phyloP scores from a whole-genome alignment of 1,140 invertebrate genomes.

The Cataglyphis hispanica region DNA sequence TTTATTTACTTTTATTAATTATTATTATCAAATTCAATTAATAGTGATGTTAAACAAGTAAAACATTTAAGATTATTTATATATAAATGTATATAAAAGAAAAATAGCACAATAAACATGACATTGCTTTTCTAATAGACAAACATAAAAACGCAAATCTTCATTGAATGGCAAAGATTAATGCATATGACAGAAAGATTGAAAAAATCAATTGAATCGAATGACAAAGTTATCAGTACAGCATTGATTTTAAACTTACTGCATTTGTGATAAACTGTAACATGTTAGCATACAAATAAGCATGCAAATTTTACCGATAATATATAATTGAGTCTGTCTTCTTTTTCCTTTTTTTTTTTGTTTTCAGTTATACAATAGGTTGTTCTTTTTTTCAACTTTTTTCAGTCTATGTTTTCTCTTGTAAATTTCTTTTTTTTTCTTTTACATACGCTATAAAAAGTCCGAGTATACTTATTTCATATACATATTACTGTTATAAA shows the following conservation, averaged over 20 bases:
- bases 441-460: too few relatives aligned
- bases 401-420: too few relatives aligned
- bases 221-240: neutral
- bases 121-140: neutral
- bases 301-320: too few relatives aligned
- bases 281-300: too few relatives aligned
- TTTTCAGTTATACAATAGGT: too few relatives aligned
- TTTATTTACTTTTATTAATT: slow-evolving; percentile 22
- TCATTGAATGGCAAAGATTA: neutral
- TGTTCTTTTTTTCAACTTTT: too few relatives aligned
- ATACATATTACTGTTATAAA: neutral
- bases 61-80: neutral
- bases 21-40: neutral
- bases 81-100: neutral
- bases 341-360: too few relatives aligned
- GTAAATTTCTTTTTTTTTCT: too few relatives aligned
- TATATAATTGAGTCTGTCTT: too few relatives aligned
- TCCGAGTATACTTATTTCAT: too few relatives aligned
- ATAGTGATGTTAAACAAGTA: neutral
- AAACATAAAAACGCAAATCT: neutral
- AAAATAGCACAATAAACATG: neutral
- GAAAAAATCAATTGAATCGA: neutral
- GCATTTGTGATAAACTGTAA: too few relatives aligned
- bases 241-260: too few relatives aligned
- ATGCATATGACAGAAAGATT: neutral